Evolutionary conservation across 1,140 invertebrate species (phyloP).

Genomic region (Rhagoletis pomonella): DNA sequence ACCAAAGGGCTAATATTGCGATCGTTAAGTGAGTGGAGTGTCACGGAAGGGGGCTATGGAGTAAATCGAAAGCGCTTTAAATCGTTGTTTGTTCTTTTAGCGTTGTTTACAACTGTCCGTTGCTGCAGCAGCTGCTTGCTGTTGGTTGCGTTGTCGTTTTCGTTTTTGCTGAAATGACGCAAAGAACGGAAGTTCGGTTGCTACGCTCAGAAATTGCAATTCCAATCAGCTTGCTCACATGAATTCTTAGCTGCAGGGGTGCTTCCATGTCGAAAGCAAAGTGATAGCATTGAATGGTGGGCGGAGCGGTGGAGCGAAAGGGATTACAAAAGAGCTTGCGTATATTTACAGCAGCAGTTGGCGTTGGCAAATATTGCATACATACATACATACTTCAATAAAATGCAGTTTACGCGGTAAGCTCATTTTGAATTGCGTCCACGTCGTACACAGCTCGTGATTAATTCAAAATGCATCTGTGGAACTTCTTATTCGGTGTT

Average conservation of each 20-base stretch:
- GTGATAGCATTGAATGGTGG: background rate
- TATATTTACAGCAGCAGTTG: background rate
- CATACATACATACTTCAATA: background rate
- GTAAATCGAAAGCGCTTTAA: background rate
- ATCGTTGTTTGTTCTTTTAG: slow-evolving; percentile 33
- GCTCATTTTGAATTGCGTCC: background rate
- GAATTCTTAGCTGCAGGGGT: background rate
- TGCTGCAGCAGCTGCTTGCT: background rate
- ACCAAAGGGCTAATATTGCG: slow-evolving; percentile 10
- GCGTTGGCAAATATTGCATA: background rate
- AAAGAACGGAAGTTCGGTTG: slow-evolving; percentile 3
- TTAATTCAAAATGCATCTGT: background rate
- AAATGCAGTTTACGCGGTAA: background rate
- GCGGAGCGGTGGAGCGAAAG: too few species aligned
- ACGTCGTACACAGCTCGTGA: background rate
- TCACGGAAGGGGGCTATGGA: background rate
- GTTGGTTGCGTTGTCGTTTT: background rate
- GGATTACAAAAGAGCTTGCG: background rate
- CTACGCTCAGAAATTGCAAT: slow-evolving; percentile 10
- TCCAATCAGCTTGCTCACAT: slow-evolving; percentile 24
- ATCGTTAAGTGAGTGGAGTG: background rate
- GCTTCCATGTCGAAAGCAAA: background rate
- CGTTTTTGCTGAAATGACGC: background rate
- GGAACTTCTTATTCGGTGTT: too few species aligned
- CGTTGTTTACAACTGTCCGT: background rate